Evolutionary conservation across 2,888 invertebrate species (phyloP), one percentile per base, ranked within the genome.

Genomic region (Parnassius orleans): DNA sequence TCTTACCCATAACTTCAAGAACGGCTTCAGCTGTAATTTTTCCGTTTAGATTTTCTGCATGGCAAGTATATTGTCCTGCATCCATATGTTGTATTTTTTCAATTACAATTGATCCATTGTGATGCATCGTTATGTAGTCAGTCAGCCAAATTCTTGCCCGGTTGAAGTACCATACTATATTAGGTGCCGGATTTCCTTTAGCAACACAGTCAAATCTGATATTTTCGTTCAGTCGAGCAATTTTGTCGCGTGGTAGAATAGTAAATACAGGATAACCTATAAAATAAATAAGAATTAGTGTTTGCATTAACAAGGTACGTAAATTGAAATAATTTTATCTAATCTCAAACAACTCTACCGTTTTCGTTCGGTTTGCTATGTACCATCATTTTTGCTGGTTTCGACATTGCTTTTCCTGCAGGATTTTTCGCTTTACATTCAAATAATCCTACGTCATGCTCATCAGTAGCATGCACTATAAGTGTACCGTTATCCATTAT

Each of bases 401-500:
- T 93, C 0, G 98, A 97, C 72, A 95, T 95, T 7, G 92, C 94
- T 80, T 95, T 94, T 0, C 98, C 98, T 67, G 95, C 94, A 14
- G 94, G 92, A 81, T 96, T 98, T 75, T 94, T 95, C 0, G 97
- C 98, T 83, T 97, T 94, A 81, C 98, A 98, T 87, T 98, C 97
- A 80, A 98, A 98, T 15, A 94, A 93, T 10, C 98, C 98, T 11
- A 92, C 90, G 78, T 97, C 97, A 3, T 90, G 86, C 70, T 94
- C 93, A 67, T 93, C 93, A 0, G 95, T 82, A n/a, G 79, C 79
- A 63, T 94, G 94, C 57, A 98, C 95, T 93, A 95, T 94, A 56
- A 98, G 90, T 1, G 96, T 94, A 7, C 98, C 98, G 75, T 98
- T 96, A 1, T 93, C 89, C 76, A 95, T 92, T 41, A 98, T 82